These are phyloP conservation scores for Octodon degus DNA, from an alignment of 2,113 vertebrate species.

Conservation along the genomic window DNA sequence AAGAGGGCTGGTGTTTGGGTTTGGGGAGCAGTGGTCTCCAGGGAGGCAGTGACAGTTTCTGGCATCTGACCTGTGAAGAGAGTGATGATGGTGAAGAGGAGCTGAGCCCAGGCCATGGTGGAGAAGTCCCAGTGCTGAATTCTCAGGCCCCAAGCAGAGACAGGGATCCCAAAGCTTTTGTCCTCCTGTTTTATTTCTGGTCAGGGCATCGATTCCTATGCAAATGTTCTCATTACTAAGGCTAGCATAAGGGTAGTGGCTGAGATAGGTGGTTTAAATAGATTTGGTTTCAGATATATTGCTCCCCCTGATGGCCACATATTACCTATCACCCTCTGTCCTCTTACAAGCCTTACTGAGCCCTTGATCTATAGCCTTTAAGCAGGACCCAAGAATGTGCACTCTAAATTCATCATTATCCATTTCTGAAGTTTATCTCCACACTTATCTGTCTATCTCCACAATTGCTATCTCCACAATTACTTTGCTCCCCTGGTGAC, in stretches of 20 bases:
- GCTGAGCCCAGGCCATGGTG: not conserved
- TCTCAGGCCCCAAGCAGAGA: not conserved
- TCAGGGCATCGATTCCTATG: not conserved
- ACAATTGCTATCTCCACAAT: not conserved
- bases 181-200: not conserved
- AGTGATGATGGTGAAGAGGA: not conserved
- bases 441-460: too few relatives aligned
- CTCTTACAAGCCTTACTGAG: not conserved
- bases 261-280: not conserved
- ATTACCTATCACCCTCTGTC: not conserved
- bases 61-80: not conserved
- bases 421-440: not conserved
- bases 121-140: too few relatives aligned
- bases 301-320: not conserved
- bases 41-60: not conserved
- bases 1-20: fast-evolving
- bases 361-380: not conserved
- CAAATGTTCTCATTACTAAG: not conserved
- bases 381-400: not conserved
- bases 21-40: not conserved
- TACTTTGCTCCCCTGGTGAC: not conserved
- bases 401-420: not conserved
- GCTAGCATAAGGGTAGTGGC: not conserved
- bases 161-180: not conserved
- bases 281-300: not conserved